Percentiles rank a stretch among this genome's conserved stretches.
These are phyloP conservation scores for Chaetodon trifasciatus DNA, from an alignment of 2,797 vertebrate genomes.

Conservation along the genomic window DNA sequence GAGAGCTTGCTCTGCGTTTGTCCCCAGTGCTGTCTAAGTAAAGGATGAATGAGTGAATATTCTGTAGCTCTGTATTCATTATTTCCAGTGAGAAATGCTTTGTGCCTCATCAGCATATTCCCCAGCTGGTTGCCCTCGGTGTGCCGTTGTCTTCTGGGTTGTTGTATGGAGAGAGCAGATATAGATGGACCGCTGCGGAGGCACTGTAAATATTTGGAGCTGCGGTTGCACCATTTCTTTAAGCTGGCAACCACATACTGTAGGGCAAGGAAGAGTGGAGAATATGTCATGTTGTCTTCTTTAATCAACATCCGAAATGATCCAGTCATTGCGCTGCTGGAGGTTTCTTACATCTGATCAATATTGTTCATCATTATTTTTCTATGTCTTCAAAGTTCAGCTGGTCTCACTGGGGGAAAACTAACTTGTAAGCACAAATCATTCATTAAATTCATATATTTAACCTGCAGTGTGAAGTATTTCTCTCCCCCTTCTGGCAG, in stretches of 20 bases:
- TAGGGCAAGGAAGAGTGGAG: not conserved
- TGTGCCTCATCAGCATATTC: conserved; percentile 78
- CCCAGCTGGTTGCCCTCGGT: conserved; percentile 61
- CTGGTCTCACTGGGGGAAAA: not conserved
- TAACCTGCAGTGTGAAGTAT: not conserved
- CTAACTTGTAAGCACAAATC: not conserved
- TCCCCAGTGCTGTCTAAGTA: conserved; percentile 66
- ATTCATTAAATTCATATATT: not conserved
- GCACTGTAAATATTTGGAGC: conserved; percentile 79
- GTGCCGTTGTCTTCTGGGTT: conserved; percentile 53
- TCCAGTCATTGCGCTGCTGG: not conserved
- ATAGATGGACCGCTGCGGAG: conserved; percentile 69
- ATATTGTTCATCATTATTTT: not conserved
- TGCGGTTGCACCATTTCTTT: conserved; percentile 70
- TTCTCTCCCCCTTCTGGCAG: not conserved
- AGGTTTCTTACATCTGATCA: not conserved
- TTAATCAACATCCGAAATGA: not conserved
- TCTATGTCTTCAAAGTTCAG: not conserved
- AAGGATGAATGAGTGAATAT: conserved; percentile 75
- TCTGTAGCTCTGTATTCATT: conserved; percentile 67
- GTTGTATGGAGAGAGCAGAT: conserved; percentile 60
- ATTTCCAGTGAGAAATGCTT: conserved; percentile 66
- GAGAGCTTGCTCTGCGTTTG: conserved; percentile 35
- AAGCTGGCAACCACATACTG: conserved; percentile 30
- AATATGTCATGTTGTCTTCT: not conserved